Conservation (phyloP, 2,113 vertebrate genomes). For the Chaetops frenatus region DNA sequence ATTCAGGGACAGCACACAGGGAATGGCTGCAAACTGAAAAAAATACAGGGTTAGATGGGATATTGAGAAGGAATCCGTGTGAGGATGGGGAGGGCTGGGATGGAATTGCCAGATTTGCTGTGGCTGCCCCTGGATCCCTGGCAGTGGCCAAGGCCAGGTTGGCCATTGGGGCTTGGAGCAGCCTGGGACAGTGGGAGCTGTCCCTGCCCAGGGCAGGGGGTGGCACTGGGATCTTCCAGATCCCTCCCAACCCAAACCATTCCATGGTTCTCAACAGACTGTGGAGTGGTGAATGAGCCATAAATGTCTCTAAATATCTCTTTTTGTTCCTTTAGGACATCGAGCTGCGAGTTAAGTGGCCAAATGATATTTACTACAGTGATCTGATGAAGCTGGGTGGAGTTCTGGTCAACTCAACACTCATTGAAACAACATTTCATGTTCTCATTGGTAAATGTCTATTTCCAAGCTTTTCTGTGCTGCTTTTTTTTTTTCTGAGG, state of each 20-base stretch:
- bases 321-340: constrained; percentile 75
- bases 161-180: neutral
- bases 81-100: neutral
- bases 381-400: constrained; percentile 90
- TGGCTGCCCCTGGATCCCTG: neutral
- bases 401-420: constrained; percentile 89
- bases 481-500: neutral
- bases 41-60: neutral
- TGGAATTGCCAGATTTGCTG: neutral
- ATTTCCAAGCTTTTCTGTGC: neutral
- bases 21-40: neutral
- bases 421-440: constrained; percentile 85
- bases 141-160: neutral
- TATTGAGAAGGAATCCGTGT: neutral
- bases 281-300: neutral
- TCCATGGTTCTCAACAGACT: rapidly evolving
- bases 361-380: constrained; percentile 94
- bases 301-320: neutral
- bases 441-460: constrained; percentile 83
- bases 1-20: neutral
- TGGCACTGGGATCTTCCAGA: rapidly evolving
- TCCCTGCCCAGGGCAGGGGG: neutral
- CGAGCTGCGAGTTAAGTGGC: constrained; percentile 92
- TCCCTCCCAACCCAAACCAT: neutral
- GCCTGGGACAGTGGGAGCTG: neutral